Evolutionary conservation across 2,797 vertebrate species (phyloP).

Genomic region (Myotis planiceps): DNA sequence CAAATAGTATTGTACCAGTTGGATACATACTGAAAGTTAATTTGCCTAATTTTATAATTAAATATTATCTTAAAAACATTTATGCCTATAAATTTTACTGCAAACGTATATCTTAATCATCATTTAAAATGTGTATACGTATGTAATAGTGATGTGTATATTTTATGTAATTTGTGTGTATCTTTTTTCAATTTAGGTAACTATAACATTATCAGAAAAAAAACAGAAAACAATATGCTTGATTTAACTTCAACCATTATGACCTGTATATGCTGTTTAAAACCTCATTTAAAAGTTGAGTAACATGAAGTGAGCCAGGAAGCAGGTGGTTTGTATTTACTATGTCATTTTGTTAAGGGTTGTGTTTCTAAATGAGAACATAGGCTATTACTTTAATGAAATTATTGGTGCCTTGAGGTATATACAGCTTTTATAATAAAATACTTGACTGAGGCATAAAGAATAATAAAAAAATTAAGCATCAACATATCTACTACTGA

Average conservation of each 20-base stretch:
- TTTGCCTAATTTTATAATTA: constrained; percentile 14
- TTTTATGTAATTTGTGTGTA: neutral
- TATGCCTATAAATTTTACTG: neutral
- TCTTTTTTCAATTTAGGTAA: neutral
- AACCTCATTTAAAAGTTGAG: neutral
- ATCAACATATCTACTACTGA: neutral
- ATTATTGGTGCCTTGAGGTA: neutral
- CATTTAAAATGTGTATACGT: neutral
- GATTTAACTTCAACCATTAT: neutral
- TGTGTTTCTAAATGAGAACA: neutral
- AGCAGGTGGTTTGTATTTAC: neutral
- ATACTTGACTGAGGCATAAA: neutral
- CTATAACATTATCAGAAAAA: neutral
- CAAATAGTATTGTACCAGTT: neutral
- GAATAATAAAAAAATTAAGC: neutral
- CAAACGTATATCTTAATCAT: neutral
- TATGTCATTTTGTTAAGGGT: neutral
- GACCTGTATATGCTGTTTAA: neutral
- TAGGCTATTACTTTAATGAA: neutral
- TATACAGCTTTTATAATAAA: neutral
- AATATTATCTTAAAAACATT: neutral
- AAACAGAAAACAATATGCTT: neutral
- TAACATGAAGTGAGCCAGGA: neutral
- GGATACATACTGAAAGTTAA: neutral
- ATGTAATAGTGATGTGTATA: neutral